Evolutionary conservation across 2,113 vertebrate genomes (phyloP), one percentile per base, ranked within the genome.

Genomic region (Pollimyrus isidori): DNA sequence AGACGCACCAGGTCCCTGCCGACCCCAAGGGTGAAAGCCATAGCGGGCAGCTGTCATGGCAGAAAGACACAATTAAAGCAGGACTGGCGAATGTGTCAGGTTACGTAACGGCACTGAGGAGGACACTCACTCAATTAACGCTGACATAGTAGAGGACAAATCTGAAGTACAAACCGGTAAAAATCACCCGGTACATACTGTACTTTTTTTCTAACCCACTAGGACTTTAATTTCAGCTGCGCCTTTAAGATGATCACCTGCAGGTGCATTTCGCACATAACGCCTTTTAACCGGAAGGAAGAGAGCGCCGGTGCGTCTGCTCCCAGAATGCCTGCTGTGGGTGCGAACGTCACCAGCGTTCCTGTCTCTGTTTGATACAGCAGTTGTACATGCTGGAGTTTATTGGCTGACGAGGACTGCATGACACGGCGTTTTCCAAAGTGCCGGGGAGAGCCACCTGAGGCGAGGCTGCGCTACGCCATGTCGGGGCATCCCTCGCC

Each of bases 391-490:
- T 35, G 73, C 19, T 39, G 73, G 73, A 42, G 73, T 80, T 35
- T 80, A 80, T 35, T 42, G 73, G 73, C 73, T 42, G 73, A 42
- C 6, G 73, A 39, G 35, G 73, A 42, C 73, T 2, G 13, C 73
- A 7, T 17, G 35, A 39, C 69, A 19, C 3, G n/a, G 62, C 69
- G 13, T 35, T 39, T 21, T 76, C 69, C 30, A 19, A 76, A 42
- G 73, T 19, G 35, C 73, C 73, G 30, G 35, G 4, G 13, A 80
- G 13, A 45, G 80, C 5, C 39, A 73, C 91, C 91, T 91, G 91
- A 92, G 92, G 93, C 90, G 11, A 2, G 48, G 3, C 21, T 10
- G 5, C 93, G 93, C 93, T 94, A 94, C 93, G 94, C 92, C 84
- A 88, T 92, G 93, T 92, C 90, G 91, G 90, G 73, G 92, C 93